Conservation (phyloP, 2,797 vertebrate genomes). For the Chrysocyon brachyurus region DNA sequence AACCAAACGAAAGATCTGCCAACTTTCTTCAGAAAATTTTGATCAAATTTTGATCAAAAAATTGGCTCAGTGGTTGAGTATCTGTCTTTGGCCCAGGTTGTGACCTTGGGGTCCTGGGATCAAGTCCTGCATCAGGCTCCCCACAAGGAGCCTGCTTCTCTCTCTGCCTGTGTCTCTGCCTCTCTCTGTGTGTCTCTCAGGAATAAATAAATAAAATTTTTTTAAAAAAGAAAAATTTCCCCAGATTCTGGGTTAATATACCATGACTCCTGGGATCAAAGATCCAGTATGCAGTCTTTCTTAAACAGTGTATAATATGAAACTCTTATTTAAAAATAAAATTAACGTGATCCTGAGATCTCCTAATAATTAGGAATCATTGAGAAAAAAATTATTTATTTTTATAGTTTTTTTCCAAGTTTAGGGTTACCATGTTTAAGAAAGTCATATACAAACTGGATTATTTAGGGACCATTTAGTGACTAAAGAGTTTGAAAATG, state of each 20-base stretch:
- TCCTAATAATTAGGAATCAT: constrained; percentile 15
- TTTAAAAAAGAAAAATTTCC: neutral
- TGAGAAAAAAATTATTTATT: neutral
- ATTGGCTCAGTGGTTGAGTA: too few species aligned
- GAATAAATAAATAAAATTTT: too few species aligned
- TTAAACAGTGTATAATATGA: neutral
- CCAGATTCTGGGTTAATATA: neutral
- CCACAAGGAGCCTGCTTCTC: too few species aligned
- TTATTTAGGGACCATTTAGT: constrained; percentile 55
- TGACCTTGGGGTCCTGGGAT: too few species aligned
- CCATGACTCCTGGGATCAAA: fast-evolving
- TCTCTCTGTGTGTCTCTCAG: too few species aligned
- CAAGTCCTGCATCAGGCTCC: too few species aligned
- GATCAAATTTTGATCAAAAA: too few species aligned
- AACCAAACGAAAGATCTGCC: neutral
- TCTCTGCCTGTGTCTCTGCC: too few species aligned
- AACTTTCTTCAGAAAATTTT: neutral
- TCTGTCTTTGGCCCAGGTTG: too few species aligned
- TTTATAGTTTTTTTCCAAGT: constrained; percentile 56
- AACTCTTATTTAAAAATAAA: neutral
- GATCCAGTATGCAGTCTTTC: neutral
- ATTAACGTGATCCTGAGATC: neutral
- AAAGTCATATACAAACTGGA: constrained; percentile 21
- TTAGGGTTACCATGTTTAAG: constrained; percentile 19
- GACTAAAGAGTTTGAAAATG: constrained; percentile 40